A percentile compares a stretch with the other conserved stretches of the same genome.
phyloP scores from a whole-genome alignment of 2,113 vertebrate genomes.

The Callipepla californica region DNA sequence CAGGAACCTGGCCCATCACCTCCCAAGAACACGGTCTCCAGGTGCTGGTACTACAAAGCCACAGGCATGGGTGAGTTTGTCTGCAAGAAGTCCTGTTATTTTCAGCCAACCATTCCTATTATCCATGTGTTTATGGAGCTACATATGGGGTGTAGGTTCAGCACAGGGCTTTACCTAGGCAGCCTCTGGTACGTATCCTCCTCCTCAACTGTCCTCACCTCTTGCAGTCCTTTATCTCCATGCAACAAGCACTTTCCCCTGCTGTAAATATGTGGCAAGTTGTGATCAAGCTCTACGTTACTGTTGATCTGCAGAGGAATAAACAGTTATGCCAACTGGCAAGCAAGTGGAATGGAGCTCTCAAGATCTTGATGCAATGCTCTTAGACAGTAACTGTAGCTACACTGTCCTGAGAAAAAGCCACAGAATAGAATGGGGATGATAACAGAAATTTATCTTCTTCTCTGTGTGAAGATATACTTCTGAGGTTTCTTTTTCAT shows the following conservation, averaged over 20 bases:
- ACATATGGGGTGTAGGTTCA: background rate
- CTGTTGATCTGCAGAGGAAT: background rate
- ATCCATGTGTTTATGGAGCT: background rate
- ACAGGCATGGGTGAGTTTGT: background rate
- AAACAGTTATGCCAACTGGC: background rate
- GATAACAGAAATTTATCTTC: background rate
- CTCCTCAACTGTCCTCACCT: background rate
- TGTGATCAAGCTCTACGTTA: background rate
- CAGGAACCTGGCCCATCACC: background rate
- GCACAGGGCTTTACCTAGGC: background rate
- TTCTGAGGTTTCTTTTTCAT: background rate
- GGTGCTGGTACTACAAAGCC: background rate
- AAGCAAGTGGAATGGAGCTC: background rate
- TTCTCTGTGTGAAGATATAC: background rate
- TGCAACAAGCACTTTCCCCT: background rate
- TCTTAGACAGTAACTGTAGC: background rate
- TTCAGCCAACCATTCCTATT: background rate
- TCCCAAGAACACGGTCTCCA: accelerated
- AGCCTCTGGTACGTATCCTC: background rate
- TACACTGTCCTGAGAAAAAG: background rate
- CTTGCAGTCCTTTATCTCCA: background rate
- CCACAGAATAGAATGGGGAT: background rate
- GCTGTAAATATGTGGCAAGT: background rate
- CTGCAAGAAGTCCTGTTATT: background rate
- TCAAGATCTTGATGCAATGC: background rate